Evolutionary conservation across 2,113 vertebrate genomes (phyloP).

Genomic region (Hirundichthys speculiger): DNA sequence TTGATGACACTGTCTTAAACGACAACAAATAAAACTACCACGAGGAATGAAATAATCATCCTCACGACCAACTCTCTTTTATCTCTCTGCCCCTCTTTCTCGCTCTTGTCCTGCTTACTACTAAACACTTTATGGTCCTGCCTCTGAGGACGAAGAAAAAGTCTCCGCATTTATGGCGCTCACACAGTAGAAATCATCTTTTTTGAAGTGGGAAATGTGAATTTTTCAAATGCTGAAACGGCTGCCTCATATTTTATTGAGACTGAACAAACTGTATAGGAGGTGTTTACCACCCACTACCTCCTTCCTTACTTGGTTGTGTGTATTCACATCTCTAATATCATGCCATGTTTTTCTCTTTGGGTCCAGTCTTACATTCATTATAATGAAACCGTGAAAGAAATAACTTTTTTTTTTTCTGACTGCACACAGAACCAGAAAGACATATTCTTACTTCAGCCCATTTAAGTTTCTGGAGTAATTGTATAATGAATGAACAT

Average conservation of each 20-base stretch:
- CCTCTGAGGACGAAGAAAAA: constrained; percentile 30
- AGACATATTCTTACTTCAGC: constrained; percentile 26
- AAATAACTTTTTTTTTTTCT: constrained; percentile 17
- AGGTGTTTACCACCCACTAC: constrained; percentile 33
- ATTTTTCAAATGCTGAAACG: constrained; percentile 67
- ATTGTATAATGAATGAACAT: constrained; percentile 43
- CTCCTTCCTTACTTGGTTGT: neutral
- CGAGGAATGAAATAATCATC: constrained; percentile 9
- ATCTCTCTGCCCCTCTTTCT: neutral
- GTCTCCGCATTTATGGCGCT: constrained; percentile 52
- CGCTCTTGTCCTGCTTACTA: constrained; percentile 43
- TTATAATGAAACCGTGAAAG: too few relatives aligned
- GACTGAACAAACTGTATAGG: constrained; percentile 57
- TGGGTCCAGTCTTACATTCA: neutral
- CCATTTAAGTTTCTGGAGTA: constrained; percentile 42
- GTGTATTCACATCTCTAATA: constrained; percentile 9
- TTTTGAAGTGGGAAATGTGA: constrained; percentile 63
- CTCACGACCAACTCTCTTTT: constrained; percentile 11
- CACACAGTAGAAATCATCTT: constrained; percentile 48
- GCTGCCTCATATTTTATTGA: constrained; percentile 71
- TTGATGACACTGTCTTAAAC: neutral
- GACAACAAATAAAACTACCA: neutral
- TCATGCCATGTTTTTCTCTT: constrained; percentile 17
- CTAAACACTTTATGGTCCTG: constrained; percentile 52
- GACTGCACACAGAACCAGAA: constrained; percentile 23